These are phyloP conservation scores for Anoplolepis gracilipes DNA, from an alignment of 1,140 invertebrate species.

Conservation along the genomic window DNA sequence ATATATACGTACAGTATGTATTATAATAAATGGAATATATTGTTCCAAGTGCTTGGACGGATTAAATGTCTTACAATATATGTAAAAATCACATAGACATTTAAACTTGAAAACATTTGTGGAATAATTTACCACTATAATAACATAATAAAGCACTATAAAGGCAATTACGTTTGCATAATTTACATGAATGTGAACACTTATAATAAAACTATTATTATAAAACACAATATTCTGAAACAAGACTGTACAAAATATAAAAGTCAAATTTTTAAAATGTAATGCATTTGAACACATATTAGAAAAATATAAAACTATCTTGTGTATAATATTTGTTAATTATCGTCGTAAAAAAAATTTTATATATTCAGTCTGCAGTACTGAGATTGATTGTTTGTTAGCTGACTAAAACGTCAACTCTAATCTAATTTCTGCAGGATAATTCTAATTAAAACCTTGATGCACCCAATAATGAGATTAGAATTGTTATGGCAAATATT, in stretches of 20 bases:
- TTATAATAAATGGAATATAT: constrained; percentile 41
- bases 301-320: constrained; percentile 4
- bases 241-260: not conserved
- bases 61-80: constrained; percentile 11
- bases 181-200: not conserved
- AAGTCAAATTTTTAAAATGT: constrained; percentile 3
- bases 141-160: constrained; percentile 1
- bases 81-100: not conserved
- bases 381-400: not conserved
- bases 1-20: not conserved
- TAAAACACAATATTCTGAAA: not conserved
- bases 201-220: not conserved
- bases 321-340: not conserved
- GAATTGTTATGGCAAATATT: not conserved
- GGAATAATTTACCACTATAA: not conserved
- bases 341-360: constrained; percentile 4
- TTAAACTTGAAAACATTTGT: constrained; percentile 24
- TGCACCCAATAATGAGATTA: constrained; percentile 18
- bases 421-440: constrained; percentile 19
- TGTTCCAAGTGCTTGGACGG: constrained; percentile 17
- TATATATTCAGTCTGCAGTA: constrained; percentile 26
- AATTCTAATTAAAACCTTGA: constrained; percentile 53
- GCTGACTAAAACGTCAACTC: constrained; percentile 10
- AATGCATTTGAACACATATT: not conserved
- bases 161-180: not conserved